These are phyloP conservation scores for Poliocrania exsul DNA, from an alignment of 2,797 vertebrate genomes.

Conservation along the genomic window DNA sequence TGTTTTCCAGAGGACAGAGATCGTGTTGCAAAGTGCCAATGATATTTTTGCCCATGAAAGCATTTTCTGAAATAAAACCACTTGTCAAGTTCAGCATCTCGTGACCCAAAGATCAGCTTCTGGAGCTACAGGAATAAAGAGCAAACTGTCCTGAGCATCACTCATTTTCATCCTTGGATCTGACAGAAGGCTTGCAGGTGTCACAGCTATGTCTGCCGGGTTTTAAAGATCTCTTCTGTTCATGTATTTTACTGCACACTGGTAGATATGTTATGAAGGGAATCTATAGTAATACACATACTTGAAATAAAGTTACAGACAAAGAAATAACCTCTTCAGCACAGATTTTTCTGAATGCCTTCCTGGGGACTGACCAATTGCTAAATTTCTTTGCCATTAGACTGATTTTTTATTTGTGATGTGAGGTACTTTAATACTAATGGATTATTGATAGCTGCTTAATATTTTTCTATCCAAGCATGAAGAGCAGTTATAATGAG, in stretches of 20 bases:
- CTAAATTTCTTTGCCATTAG: background rate
- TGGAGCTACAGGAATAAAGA: background rate
- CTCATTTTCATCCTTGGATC: background rate
- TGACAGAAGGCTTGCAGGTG: background rate
- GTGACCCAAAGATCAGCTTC: background rate
- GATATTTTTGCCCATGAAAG: background rate
- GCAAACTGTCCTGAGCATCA: background rate
- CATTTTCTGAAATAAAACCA: background rate
- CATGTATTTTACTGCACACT: background rate
- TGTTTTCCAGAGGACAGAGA: background rate
- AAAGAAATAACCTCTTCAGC: background rate
- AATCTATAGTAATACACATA: background rate
- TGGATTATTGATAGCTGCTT: background rate
- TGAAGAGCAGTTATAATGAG: background rate
- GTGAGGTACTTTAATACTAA: background rate
- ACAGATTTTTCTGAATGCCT: background rate
- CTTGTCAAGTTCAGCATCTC: background rate
- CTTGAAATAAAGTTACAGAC: background rate
- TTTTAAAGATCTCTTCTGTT: background rate
- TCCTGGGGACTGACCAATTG: background rate
- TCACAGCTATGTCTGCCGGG: background rate
- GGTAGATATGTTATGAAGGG: background rate
- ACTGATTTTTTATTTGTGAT: background rate
- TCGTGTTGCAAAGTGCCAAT: background rate
- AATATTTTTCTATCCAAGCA: background rate